A percentile compares a stretch with the other conserved stretches of the same genome.
phyloP scores from a whole-genome alignment of 2,888 invertebrate genomes.

The Cancer borealis region DNA sequence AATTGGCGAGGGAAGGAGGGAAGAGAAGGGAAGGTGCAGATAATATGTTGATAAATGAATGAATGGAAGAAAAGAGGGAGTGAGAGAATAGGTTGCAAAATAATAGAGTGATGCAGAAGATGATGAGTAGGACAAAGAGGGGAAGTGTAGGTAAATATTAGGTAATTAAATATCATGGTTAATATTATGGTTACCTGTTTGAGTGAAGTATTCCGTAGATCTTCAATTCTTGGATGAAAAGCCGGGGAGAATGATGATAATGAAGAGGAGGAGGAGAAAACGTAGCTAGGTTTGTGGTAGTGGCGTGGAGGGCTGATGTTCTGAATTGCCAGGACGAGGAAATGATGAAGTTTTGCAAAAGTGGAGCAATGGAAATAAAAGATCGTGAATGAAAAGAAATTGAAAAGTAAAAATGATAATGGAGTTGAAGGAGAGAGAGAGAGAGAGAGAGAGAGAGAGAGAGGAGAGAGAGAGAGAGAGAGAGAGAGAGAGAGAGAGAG shows the following conservation, averaged over 20 bases:
- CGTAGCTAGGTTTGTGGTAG: too few relatives aligned
- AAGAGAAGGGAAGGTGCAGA: background rate
- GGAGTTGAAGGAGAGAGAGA: background rate
- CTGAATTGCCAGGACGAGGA: too few relatives aligned
- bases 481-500: background rate
- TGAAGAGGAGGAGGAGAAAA: too few relatives aligned
- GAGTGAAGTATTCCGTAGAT: background rate
- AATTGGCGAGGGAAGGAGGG: background rate
- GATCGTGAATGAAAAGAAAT: background rate
- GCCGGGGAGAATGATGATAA: too few relatives aligned
- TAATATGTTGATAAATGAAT: background rate
- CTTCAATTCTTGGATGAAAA: too few relatives aligned
- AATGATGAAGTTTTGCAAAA: too few relatives aligned
- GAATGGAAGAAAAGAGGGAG: background rate
- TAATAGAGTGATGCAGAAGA: too few relatives aligned
- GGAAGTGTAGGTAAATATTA: too few relatives aligned
- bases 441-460: background rate
- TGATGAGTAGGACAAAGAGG: too few relatives aligned
- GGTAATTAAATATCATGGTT: background rate
- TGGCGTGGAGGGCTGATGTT: too few relatives aligned
- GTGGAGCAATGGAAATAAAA: background rate
- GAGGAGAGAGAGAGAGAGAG: slow-evolving; percentile 17
- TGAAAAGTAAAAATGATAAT: background rate
- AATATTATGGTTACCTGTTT: background rate
- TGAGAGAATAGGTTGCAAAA: background rate